phyloP scores from a whole-genome alignment of 1,140 invertebrate genomes.

The Hycleus cichorii region DNA sequence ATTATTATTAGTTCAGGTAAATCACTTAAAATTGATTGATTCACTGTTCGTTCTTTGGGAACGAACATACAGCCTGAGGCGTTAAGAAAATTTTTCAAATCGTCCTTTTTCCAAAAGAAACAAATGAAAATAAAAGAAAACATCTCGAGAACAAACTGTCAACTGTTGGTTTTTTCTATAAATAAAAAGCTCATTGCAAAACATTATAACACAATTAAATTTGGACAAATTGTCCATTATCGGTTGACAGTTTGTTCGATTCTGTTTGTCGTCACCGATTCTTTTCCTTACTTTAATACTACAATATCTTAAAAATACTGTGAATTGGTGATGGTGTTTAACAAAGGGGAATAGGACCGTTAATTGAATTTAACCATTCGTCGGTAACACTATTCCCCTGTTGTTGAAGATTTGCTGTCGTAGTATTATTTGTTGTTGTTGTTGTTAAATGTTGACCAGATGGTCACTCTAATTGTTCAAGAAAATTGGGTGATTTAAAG shows the following conservation, averaged over 20 bases:
- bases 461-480: conserved; percentile 93
- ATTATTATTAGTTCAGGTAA: conserved; percentile 27
- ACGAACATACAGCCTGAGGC: conserved; percentile 34
- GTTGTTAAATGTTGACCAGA: conserved; percentile 17
- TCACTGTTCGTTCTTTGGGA: conserved; percentile 36
- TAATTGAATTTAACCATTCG: too few species aligned
- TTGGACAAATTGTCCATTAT: conserved; percentile 22
- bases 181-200: neutral
- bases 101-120: neutral
- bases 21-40: conserved; percentile 36
- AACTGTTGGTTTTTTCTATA: too few species aligned
- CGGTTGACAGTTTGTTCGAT: conserved; percentile 33
- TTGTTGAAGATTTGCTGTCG: too few species aligned
- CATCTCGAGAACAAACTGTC: too few species aligned
- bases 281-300: conserved; percentile 21
- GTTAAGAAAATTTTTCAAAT: conserved; percentile 22
- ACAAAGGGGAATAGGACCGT: too few species aligned
- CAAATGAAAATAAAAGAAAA: too few species aligned
- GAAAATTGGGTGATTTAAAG: conserved; percentile 98
- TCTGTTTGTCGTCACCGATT: conserved; percentile 37
- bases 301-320: neutral
- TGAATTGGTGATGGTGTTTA: too few species aligned
- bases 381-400: too few species aligned
- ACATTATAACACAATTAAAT: conserved; percentile 4
- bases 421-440: too few species aligned